Percentiles rank a stretch among this genome's conserved stretches.
These are phyloP conservation scores for Papilio polyxenes DNA, from an alignment of 1,140 invertebrate species.

Conservation along the genomic window DNA sequence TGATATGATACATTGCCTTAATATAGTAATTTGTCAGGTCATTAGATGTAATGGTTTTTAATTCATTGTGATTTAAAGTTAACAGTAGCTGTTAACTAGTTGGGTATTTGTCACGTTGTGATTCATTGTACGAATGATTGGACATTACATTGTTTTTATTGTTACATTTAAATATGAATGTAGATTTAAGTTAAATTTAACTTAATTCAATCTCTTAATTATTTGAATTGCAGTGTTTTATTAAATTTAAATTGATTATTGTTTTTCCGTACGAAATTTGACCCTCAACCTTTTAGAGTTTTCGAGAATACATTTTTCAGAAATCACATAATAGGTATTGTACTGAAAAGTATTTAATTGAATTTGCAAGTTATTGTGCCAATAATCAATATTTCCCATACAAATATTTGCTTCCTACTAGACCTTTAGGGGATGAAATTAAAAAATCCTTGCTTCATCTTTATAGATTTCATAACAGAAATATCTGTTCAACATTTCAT, in stretches of 20 bases:
- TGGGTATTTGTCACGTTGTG: constrained; percentile 40
- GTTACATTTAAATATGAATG: constrained; percentile 3
- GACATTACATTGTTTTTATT: constrained; percentile 6
- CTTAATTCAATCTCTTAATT: neutral
- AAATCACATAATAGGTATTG: no score
- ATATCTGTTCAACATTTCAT: no score
- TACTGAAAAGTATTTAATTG: no score
- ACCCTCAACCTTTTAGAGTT: no score
- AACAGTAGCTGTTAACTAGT: constrained; percentile 40
- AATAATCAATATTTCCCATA: no score
- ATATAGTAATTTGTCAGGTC: constrained; percentile 5
- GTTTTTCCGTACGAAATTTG: no score
- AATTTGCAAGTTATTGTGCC: no score
- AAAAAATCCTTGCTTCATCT: no score
- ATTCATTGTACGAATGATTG: constrained; percentile 40
- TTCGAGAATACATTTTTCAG: no score
- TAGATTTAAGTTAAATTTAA: neutral
- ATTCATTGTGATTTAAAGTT: constrained; percentile 1
- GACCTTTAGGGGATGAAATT: neutral
- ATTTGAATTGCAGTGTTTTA: neutral
- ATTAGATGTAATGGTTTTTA: constrained; percentile 8
- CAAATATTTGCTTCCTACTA: neutral
- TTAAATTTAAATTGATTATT: no score
- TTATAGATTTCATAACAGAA: no score
- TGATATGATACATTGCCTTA: constrained; percentile 7